Evolutionary conservation across 2,797 vertebrate genomes (phyloP).

Genomic region (Hoplostethus mediterraneus): DNA sequence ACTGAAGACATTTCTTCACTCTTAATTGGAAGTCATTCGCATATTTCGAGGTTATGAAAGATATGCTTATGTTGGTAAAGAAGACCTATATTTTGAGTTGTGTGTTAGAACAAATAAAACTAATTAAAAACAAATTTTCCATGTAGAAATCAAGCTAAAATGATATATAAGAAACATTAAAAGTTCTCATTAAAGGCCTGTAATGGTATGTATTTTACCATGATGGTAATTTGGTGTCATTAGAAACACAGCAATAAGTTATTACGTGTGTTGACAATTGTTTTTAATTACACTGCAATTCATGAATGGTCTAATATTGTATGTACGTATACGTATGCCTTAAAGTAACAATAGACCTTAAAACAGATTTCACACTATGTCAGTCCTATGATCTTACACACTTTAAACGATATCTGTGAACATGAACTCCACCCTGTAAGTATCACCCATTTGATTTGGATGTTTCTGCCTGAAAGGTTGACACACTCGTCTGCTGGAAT

Average conservation of each 20-base stretch:
- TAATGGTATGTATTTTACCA: neutral
- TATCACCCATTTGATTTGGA: neutral
- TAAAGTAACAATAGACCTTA: conserved; percentile 22
- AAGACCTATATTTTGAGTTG: too few relatives aligned
- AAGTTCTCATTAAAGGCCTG: conserved; percentile 16
- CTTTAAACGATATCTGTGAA: too few relatives aligned
- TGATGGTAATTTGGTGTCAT: neutral
- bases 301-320: neutral
- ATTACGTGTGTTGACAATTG: conserved; percentile 3
- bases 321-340: neutral
- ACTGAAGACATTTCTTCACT: too few relatives aligned
- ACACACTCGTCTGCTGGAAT: neutral
- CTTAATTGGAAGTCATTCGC: too few relatives aligned
- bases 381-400: too few relatives aligned
- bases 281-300: conserved; percentile 10
- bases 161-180: too few relatives aligned
- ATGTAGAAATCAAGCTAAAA: too few relatives aligned
- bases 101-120: neutral
- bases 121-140: too few relatives aligned
- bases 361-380: neutral
- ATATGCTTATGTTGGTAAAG: too few relatives aligned
- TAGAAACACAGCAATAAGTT: neutral
- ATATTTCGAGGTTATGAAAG: too few relatives aligned
- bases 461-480: neutral
- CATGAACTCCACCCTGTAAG: too few relatives aligned